These are phyloP conservation scores for Drosophila merina DNA, from an alignment of 2,888 invertebrate species.

Conservation along the genomic window DNA sequence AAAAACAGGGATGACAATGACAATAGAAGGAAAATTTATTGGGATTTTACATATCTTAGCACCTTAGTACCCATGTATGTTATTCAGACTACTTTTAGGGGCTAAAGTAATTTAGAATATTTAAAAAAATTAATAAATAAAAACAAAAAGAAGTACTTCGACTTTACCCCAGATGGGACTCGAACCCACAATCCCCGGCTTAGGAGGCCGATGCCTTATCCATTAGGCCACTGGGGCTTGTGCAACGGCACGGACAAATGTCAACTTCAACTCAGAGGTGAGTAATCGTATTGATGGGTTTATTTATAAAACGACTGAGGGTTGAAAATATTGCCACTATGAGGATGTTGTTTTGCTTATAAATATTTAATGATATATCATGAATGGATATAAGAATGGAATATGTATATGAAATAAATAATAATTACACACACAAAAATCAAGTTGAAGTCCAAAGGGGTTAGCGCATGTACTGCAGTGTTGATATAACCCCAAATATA, in stretches of 20 bases:
- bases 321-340: not conserved
- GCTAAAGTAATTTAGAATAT: not conserved
- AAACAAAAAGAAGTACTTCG: constrained; percentile 6
- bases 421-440: too few relatives aligned
- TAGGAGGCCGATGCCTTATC: constrained; percentile 49
- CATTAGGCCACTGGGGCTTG: constrained; percentile 48
- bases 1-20: too few relatives aligned
- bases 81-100: not conserved
- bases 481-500: not conserved
- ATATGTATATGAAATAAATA: too few relatives aligned
- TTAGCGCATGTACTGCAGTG: not conserved
- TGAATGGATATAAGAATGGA: too few relatives aligned
- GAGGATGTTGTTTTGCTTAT: not conserved
- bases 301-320: not conserved
- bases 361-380: not conserved
- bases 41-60: too few relatives aligned
- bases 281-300: not conserved
- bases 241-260: not conserved
- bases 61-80: too few relatives aligned
- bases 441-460: too few relatives aligned
- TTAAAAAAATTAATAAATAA: not conserved
- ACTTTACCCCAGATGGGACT: constrained; percentile 42
- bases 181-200: constrained; percentile 48
- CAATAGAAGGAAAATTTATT: too few relatives aligned
- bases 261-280: not conserved